Conservation (phyloP, 2,888 invertebrate genomes). For the Heteromurus nitidus region DNA sequence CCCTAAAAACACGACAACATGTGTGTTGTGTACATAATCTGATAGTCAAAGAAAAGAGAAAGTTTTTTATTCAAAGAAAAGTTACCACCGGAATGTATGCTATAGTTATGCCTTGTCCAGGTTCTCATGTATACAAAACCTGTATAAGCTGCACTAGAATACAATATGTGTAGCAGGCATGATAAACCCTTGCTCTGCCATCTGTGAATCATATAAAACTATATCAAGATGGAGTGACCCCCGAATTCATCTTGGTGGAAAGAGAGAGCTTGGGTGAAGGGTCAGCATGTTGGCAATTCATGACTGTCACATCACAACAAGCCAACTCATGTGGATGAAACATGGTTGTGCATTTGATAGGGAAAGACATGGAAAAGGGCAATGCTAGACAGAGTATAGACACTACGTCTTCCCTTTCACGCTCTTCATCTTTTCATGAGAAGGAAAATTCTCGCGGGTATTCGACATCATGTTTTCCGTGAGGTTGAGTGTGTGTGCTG, state of each 20-base stretch:
- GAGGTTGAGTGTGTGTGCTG: too few relatives aligned
- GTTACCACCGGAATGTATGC: too few relatives aligned
- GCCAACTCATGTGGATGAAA: not conserved
- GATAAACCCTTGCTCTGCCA: too few relatives aligned
- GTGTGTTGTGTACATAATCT: too few relatives aligned
- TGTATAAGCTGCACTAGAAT: too few relatives aligned
- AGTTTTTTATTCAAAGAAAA: too few relatives aligned
- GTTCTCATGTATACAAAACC: too few relatives aligned
- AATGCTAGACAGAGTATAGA: not conserved
- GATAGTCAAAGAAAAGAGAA: too few relatives aligned
- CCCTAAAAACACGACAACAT: too few relatives aligned
- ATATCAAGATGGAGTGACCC: not conserved
- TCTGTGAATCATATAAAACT: not conserved
- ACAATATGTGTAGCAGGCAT: too few relatives aligned
- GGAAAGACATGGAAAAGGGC: not conserved
- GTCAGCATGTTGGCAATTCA: constrained; percentile 35
- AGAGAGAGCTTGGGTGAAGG: constrained; percentile 45
- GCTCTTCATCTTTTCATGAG: not conserved
- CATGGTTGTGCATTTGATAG: not conserved
- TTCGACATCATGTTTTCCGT: constrained; percentile 7
- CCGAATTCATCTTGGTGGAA: constrained; percentile 34
- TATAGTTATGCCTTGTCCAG: too few relatives aligned
- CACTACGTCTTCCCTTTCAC: not conserved
- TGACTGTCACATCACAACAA: constrained; percentile 33
- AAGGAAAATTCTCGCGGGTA: constrained; percentile 2